Percentiles rank a stretch among this genome's conserved stretches.
phyloP scores from a whole-genome alignment of 1,140 invertebrate genomes.

The Ctenoplectra terminalis region DNA sequence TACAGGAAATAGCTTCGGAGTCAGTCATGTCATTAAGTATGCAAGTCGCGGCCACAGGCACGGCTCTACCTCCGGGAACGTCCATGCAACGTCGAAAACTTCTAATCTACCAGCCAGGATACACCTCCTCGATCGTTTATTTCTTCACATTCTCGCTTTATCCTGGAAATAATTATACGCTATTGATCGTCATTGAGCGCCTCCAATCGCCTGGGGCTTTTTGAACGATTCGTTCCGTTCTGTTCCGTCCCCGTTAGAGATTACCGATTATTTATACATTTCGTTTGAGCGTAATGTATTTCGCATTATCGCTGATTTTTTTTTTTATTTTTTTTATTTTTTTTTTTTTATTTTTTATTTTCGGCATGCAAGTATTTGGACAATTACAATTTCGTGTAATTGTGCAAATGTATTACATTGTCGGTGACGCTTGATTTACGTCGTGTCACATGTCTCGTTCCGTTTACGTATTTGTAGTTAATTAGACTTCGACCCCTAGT shows the following conservation, averaged over 20 bases:
- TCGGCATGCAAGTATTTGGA: no score
- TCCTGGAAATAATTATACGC: slow-evolving; percentile 38
- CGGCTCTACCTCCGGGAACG: slow-evolving; percentile 46
- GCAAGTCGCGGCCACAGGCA: slow-evolving; percentile 59
- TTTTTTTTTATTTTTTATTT: neutral
- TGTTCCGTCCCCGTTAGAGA: neutral
- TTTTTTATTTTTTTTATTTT: no score
- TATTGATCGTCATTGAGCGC: slow-evolving; percentile 44
- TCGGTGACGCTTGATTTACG: neutral
- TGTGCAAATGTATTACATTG: neutral
- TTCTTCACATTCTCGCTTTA: slow-evolving; percentile 41
- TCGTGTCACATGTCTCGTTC: neutral
- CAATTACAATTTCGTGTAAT: neutral
- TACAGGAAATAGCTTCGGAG: slow-evolving; percentile 66
- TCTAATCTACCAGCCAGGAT: slow-evolving; percentile 57
- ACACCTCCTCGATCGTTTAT: slow-evolving; percentile 37
- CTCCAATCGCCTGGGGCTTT: slow-evolving; percentile 10
- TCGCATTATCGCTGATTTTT: neutral
- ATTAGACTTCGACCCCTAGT: slow-evolving; percentile 27
- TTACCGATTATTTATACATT: neutral
- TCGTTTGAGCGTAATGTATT: neutral
- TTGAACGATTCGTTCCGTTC: slow-evolving; percentile 13
- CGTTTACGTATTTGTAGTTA: slow-evolving; percentile 20
- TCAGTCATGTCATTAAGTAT: slow-evolving; percentile 66
- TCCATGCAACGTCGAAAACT: slow-evolving; percentile 53